A percentile compares a stretch with the other conserved stretches of the same genome.
phyloP scores from a whole-genome alignment of 1,140 invertebrate genomes.

The Batillaria attramentaria region DNA sequence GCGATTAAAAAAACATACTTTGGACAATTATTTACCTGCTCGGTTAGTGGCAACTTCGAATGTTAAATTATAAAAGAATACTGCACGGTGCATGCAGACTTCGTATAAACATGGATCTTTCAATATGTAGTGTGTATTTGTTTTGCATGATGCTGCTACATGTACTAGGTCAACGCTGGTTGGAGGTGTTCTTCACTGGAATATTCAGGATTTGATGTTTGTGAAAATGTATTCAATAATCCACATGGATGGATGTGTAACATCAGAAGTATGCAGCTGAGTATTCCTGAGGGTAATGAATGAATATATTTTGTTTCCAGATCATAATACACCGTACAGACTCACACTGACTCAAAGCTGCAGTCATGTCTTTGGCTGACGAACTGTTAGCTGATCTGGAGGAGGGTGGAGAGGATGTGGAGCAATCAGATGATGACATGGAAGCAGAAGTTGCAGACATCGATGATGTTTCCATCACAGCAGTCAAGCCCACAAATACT shows the following conservation, averaged over 20 bases:
- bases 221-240: background rate
- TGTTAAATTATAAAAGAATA: too few species aligned
- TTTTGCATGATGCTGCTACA: too few species aligned
- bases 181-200: background rate
- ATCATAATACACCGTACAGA: background rate
- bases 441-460: conserved; percentile 62
- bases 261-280: background rate
- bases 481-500: conserved; percentile 60
- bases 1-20: too few species aligned
- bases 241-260: background rate
- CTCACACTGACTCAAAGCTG: too few species aligned
- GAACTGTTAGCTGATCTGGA: conserved; percentile 95
- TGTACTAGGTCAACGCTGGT: too few species aligned
- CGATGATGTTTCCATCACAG: conserved; percentile 57
- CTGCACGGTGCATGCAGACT: too few species aligned
- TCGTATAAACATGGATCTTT: too few species aligned
- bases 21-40: too few species aligned
- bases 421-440: conserved; percentile 77
- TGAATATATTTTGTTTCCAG: background rate
- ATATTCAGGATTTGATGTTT: background rate
- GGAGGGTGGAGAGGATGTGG: conserved; percentile 77
- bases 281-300: background rate
- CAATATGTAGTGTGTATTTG: too few species aligned
- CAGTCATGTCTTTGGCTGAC: conserved; percentile 98
- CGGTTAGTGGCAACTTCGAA: too few species aligned